A percentile compares a stretch with the other conserved stretches of the same genome.
Conservation (phyloP, 1,140 invertebrate genomes). For the Metopolophium dirhodum region DNA sequence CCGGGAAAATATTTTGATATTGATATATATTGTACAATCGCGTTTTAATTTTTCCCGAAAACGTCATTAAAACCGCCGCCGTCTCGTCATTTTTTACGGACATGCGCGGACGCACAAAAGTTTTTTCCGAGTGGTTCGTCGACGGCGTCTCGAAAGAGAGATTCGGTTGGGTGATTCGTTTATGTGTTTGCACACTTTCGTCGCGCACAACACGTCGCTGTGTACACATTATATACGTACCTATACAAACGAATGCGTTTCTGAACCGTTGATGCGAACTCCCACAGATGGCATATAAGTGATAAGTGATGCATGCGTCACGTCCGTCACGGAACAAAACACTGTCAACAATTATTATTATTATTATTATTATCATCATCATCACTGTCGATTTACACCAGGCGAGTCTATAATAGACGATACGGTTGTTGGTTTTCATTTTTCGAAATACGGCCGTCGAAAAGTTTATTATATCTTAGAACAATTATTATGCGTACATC, state of each 20-base stretch:
- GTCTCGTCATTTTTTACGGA: not conserved
- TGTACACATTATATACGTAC: not conserved
- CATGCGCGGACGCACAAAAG: not conserved
- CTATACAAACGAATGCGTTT: not conserved
- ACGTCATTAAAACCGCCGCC: not conserved
- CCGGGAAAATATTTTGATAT: not conserved
- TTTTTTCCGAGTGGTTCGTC: not conserved
- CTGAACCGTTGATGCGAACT: not conserved
- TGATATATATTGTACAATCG: not conserved
- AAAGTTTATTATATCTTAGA: no score
- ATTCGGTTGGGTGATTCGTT: not conserved
- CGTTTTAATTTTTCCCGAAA: not conserved
- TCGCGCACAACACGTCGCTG: not conserved
- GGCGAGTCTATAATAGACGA: not conserved
- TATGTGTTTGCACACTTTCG: not conserved
- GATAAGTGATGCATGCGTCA: constrained; percentile 4
- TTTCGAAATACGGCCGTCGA: not conserved
- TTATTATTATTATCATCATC: not conserved
- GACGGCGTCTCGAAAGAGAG: not conserved
- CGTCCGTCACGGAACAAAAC: not conserved
- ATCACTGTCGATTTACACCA: not conserved
- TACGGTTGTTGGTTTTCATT: not conserved
- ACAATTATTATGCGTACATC: no score
- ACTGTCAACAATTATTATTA: constrained; percentile 1
- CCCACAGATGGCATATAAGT: not conserved